Evolutionary conservation across 2,113 vertebrate genomes (phyloP), one percentile per base, ranked within the genome.

Genomic region (Electrona antarctica): DNA sequence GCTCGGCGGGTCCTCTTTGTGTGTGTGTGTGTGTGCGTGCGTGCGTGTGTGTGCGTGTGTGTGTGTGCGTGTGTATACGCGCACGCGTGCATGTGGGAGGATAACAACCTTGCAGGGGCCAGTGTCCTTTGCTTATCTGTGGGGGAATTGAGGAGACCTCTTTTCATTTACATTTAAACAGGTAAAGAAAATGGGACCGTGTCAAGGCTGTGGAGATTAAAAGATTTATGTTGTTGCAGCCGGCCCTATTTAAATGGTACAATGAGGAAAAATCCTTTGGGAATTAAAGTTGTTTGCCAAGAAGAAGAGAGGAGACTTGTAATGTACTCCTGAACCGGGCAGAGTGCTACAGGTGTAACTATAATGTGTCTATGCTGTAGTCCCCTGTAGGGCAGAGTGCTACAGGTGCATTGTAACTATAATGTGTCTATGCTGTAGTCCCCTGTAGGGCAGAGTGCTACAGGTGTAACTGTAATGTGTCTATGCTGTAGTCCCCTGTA

Each of bases 121-220:
- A 28, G 1, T 1, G 71, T 73, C 49, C 15, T 14, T 46, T 69
- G 60, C 47, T 13, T 15, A 46, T 47, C 63, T 64, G 64, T 49
- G 28, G 62, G 76, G n/a, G 71, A 73, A 75, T 70, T 80, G 45
- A 74, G 55, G 61, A 10, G 3, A 55, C 33, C 33, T 71, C 73
- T 71, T 75, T 67, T 9, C 64, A 63, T 49, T 33, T 10, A 33
- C 64, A 74, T 61, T 71, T 14, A 69, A 73, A 77, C 76, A 81
- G 64, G 67, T 76, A n/a, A 62, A 71, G 45, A 64, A 85, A 69
- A 56, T 0, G 69, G 12, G 48, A 9, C 28, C 6, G 0, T 62
- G 72, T 11, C 87, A 84, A 90, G 90, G 89, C 67, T 69, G 59
- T 62, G 60, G 0, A 79, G 90, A 87, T 91, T 90, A 90, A 75